Evolutionary conservation across 2,113 vertebrate species (phyloP).

Genomic region (Laterallus jamaicensis): DNA sequence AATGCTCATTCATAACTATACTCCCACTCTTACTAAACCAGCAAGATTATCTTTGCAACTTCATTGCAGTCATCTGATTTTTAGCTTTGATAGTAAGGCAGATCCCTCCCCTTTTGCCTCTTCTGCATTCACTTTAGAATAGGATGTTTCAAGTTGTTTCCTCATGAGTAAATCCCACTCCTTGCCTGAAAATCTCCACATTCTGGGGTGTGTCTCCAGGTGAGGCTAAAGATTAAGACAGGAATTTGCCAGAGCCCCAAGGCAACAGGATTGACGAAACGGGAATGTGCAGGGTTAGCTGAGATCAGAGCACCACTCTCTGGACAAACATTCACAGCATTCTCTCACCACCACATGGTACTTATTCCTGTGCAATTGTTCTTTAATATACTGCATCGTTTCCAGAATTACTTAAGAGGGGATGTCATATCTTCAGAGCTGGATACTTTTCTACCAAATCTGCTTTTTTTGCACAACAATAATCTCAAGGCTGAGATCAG

Average conservation of each 20-base stretch:
- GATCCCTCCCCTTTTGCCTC: background rate
- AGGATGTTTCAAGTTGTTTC: background rate
- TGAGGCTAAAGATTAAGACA: background rate
- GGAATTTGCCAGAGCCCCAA: background rate
- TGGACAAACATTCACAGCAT: slow-evolving; percentile 5
- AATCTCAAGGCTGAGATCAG: background rate
- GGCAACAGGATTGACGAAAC: background rate
- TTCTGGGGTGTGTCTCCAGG: background rate
- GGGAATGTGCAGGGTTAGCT: background rate
- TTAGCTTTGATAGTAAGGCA: background rate
- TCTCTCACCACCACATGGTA: background rate
- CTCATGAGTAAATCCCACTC: slow-evolving; percentile 10
- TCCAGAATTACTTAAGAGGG: background rate
- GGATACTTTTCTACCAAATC: background rate
- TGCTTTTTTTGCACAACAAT: background rate
- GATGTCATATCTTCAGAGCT: background rate
- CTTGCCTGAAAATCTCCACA: background rate
- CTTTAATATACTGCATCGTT: background rate
- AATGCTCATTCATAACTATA: background rate
- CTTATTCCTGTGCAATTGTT: background rate
- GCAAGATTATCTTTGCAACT: background rate
- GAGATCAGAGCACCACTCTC: slow-evolving; percentile 50
- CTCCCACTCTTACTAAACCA: background rate
- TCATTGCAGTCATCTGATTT: background rate
- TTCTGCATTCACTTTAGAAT: slow-evolving; percentile 7